phyloP scores from a whole-genome alignment of 2,797 vertebrate genomes.

The Gorsachius magnificus region DNA sequence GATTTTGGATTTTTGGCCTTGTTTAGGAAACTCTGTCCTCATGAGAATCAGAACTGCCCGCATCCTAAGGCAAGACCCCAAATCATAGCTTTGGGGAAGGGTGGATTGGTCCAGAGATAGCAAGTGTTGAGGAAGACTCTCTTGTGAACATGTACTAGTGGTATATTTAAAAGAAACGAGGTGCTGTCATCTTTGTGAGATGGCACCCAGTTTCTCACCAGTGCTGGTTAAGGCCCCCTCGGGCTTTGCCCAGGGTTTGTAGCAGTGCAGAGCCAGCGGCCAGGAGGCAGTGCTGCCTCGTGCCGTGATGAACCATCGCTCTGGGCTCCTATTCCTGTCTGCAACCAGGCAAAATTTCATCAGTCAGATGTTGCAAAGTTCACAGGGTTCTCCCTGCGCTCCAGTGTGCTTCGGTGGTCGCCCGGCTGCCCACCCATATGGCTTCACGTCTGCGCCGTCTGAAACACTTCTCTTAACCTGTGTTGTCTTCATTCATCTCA shows the following conservation, averaged over 20 bases:
- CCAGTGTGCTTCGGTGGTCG: fast-evolving
- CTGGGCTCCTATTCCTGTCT: fast-evolving
- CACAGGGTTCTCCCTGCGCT: neutral
- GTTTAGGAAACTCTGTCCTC: neutral
- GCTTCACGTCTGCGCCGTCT: fast-evolving
- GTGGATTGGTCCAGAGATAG: neutral
- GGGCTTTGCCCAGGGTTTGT: neutral
- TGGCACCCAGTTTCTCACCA: neutral
- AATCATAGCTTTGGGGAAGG: neutral
- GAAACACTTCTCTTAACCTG: neutral
- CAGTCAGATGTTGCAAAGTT: neutral
- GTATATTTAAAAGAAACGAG: neutral
- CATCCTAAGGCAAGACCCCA: fast-evolving
- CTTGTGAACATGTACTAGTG: neutral
- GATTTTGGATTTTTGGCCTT: neutral
- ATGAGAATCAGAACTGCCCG: neutral
- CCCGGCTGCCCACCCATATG: neutral
- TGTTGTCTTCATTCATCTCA: neutral
- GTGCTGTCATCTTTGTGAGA: neutral
- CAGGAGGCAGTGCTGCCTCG: neutral
- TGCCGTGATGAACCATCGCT: fast-evolving
- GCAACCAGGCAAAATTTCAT: neutral
- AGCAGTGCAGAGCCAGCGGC: neutral
- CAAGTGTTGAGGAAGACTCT: neutral
- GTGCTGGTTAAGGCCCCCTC: neutral